phyloP scores from a whole-genome alignment of 1,140 invertebrate genomes.

The Micrasema minimum region DNA sequence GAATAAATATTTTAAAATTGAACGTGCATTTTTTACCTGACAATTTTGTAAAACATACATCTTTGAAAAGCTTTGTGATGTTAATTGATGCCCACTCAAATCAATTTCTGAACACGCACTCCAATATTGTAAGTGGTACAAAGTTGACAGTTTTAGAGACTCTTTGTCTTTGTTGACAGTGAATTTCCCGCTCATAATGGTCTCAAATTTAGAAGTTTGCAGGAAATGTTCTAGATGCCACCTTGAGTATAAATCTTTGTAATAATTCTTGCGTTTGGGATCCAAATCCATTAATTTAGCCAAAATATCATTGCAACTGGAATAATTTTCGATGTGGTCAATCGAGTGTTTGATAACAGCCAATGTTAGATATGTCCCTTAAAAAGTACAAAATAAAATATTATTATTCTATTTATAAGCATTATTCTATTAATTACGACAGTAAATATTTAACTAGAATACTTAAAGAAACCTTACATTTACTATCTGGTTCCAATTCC shows the following conservation, averaged over 20 bases:
- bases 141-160: conserved; percentile 31
- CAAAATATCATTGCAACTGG: conserved; percentile 39
- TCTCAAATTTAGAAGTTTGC: conserved; percentile 34
- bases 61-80: conserved; percentile 33
- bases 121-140: conserved; percentile 52
- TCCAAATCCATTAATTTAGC: conserved; percentile 40
- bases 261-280: conserved; percentile 45
- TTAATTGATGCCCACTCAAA: conserved; percentile 38
- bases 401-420: too few species aligned
- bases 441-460: too few species aligned
- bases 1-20: too few species aligned
- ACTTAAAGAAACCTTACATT: conserved; percentile 41
- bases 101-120: conserved; percentile 45
- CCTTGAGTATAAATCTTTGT: conserved; percentile 48
- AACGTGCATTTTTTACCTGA: conserved; percentile 43
- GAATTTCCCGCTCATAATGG: conserved; percentile 40
- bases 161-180: conserved; percentile 3
- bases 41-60: conserved; percentile 47
- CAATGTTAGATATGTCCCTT: conserved; percentile 49
- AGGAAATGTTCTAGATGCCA: conserved; percentile 49
- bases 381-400: conserved; percentile 19
- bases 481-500: conserved; percentile 52
- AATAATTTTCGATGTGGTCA: conserved; percentile 46
- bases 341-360: conserved; percentile 48
- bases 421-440: too few species aligned